These are phyloP conservation scores for Coremacera marginata DNA, from an alignment of 2,888 invertebrate species.

Conservation along the genomic window DNA sequence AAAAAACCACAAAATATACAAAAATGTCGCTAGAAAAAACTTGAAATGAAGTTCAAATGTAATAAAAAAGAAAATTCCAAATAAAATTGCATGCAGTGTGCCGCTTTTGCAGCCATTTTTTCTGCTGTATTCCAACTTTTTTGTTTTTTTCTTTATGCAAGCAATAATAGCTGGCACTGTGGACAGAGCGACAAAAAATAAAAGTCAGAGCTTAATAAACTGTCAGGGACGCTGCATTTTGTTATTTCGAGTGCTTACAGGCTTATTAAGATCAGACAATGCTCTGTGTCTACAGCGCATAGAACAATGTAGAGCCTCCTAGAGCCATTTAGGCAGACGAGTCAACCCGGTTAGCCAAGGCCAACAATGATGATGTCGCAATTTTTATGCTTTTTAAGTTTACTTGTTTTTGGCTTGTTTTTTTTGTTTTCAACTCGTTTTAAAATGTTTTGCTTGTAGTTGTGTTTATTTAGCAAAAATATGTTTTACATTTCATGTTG, in stretches of 20 bases:
- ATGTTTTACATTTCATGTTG: background rate
- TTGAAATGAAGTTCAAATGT: too few relatives aligned
- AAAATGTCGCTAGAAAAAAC: too few relatives aligned
- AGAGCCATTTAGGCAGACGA: too few relatives aligned
- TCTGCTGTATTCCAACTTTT: too few relatives aligned
- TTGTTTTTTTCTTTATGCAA: too few relatives aligned
- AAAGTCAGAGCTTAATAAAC: background rate
- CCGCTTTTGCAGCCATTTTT: too few relatives aligned
- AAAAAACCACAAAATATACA: too few relatives aligned
- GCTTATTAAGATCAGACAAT: conserved; percentile 11
- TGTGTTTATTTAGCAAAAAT: background rate
- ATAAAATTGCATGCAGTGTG: too few relatives aligned
- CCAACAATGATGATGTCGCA: conserved; percentile 9
- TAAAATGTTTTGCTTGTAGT: background rate
- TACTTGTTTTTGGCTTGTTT: background rate
- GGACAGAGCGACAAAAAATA: background rate
- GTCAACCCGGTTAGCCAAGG: conserved; percentile 1
- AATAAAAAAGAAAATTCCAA: too few relatives aligned
- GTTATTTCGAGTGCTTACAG: background rate
- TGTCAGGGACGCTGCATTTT: background rate
- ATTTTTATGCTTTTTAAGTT: background rate
- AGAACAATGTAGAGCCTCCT: background rate
- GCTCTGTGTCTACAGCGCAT: background rate
- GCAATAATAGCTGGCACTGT: background rate
- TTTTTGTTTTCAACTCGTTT: too few relatives aligned